phyloP scores from a whole-genome alignment of 2,797 vertebrate genomes.

The Xenops minutus region DNA sequence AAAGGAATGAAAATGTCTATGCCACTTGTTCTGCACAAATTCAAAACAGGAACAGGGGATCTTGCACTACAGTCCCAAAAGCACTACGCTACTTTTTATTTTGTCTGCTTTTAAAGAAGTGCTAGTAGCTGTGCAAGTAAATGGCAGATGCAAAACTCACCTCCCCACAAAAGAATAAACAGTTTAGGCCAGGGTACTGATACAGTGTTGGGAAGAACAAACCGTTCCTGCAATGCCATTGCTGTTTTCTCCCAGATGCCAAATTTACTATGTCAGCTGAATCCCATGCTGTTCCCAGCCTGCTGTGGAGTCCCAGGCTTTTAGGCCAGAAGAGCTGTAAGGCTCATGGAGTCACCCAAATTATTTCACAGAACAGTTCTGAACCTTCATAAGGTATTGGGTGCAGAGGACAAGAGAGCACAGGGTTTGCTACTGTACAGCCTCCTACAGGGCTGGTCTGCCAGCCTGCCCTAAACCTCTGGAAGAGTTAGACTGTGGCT shows the following conservation, averaged over 20 bases:
- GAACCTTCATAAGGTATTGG: neutral
- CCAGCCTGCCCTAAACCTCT: neutral
- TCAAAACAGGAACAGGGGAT: slow-evolving; percentile 32
- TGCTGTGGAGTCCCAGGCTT: neutral
- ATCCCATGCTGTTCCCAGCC: neutral
- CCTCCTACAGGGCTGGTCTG: neutral
- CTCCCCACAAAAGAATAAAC: neutral
- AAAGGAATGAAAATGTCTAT: slow-evolving; percentile 31
- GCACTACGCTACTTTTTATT: neutral
- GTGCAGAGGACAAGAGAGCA: neutral
- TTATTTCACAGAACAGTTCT: neutral
- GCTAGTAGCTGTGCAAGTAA: neutral
- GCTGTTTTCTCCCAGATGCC: neutral
- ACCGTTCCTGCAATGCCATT: neutral
- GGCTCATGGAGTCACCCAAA: neutral
- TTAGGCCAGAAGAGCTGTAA: neutral
- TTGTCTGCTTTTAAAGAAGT: neutral
- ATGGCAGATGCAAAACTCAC: neutral
- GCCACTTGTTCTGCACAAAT: neutral
- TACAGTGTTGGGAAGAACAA: neutral
- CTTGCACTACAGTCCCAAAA: neutral
- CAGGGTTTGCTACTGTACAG: rapidly evolving
- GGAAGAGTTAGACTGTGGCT: neutral
- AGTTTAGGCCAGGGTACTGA: neutral
- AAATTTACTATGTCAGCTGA: neutral